Evolutionary conservation across 1,140 invertebrate species (phyloP), one percentile per base, ranked within the genome.

Genomic region (Eriosoma lanigerum): DNA sequence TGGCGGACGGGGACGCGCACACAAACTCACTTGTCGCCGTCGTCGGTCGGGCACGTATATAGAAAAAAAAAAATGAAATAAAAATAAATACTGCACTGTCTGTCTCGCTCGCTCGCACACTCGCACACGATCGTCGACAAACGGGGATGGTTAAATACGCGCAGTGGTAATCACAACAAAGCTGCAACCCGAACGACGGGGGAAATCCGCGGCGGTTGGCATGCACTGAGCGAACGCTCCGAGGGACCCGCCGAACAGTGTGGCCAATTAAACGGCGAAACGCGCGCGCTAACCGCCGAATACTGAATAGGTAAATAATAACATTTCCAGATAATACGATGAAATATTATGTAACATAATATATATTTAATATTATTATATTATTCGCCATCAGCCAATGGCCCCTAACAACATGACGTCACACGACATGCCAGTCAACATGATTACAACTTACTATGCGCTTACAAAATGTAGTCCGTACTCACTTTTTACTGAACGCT

Each of bases 11-110:
- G 73, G 15, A 76, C 73, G 32, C 44, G 66, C 21, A 46, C 66
- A 68, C 66, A 24, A 21, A 58, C 73, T 76, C 73, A 76, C 73
- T 76, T 76, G 73, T 76, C 73, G 73, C 52, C 70, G 70, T 54
- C 26, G 48, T 75, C 52, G 72, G 72, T 75, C 72, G 72, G 52
- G 52, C 72, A 44, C 52, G 50, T 54, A 24, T 48, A 58, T 29
- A n/a, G 21, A 21, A 68, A 44, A 46, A 15, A 68, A 46, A 68
- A 21, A 64, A 62, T 15, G 24, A 26, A 17, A 9, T 15, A 62
- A 29, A 32, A 62, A 8, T 32, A 62, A 32, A 62, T 32, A 62
- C 19, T n/a, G 8, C 12, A 26, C 54, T 0, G 32, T 60, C 73
- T 19, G 32, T 76, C 73, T 76, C 73, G 8, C 73, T 58, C 54